Evolutionary conservation across 2,888 invertebrate genomes (phyloP).

Genomic region (Trissoscelio sp.): DNA sequence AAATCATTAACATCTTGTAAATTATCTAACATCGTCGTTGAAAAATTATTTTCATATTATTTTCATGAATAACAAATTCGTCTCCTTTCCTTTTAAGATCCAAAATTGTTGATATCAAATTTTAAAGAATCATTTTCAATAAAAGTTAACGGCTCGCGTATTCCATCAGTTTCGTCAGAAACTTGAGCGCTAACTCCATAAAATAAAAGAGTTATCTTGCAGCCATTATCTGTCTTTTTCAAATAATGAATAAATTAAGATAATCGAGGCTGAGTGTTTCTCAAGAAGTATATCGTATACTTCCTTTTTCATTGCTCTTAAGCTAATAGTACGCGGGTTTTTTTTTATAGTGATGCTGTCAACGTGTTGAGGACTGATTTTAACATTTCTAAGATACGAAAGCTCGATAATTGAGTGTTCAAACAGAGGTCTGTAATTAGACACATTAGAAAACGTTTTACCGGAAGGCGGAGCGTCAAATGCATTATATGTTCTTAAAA

Average conservation of each 20-base stretch:
- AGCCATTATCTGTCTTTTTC: slow-evolving; percentile 33
- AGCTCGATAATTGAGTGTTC: slow-evolving; percentile 79
- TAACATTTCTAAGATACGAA: slow-evolving; percentile 72
- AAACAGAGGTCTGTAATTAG: slow-evolving; percentile 78
- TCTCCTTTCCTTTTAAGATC: too few species aligned
- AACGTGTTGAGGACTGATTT: slow-evolving; percentile 43
- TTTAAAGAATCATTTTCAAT: too few species aligned
- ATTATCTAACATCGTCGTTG: too few species aligned
- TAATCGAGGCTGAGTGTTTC: slow-evolving; percentile 55
- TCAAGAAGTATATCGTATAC: slow-evolving; percentile 17
- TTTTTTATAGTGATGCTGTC: slow-evolving; percentile 46
- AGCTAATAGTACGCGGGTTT: slow-evolving; percentile 49
- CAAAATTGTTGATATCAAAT: too few species aligned
- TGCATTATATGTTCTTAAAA: slow-evolving; percentile 71
- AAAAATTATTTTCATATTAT: too few species aligned
- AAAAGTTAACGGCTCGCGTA: neutral
- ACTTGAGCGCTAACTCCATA: neutral
- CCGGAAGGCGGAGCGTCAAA: slow-evolving; percentile 66
- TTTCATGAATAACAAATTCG: too few species aligned
- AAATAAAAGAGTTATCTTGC: neutral
- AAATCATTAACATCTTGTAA: too few species aligned
- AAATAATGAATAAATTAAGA: slow-evolving; percentile 60
- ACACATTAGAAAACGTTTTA: slow-evolving; percentile 70
- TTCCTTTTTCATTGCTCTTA: slow-evolving; percentile 53
- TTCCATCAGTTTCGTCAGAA: slow-evolving; percentile 5